Evolutionary conservation across 2,113 vertebrate genomes (phyloP), one percentile per base, ranked within the genome.

Genomic region (Eulemur macaco): DNA sequence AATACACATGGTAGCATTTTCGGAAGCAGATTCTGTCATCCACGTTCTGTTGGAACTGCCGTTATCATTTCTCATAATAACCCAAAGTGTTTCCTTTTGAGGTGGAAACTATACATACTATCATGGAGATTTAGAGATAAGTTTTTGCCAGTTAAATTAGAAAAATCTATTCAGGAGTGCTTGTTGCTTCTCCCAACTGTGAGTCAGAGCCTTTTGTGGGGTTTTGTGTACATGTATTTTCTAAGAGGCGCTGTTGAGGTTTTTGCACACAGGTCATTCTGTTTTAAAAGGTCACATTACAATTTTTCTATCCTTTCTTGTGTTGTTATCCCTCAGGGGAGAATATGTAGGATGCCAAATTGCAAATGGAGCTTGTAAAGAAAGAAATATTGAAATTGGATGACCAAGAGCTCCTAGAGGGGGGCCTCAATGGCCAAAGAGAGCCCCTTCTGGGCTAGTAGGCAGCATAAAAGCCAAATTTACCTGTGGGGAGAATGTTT

Each of bases 281-380:
- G 95, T 95, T 85, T 88, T 37, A 63, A 97, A 98, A 98, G 95
- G 91, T 94, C 91, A 95, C 82, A 91, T 95, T 92, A 92, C 8
- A 96, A 85, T 85, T 89, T 96, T 91, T 81, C 81, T 92, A 34
- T 74, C 71, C 47, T 88, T 96, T 92, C 58, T 64, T 27, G n/a
- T 76, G 68, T 93, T 87, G 71, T 60, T 96, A 50, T 95, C 86
- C 90, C 54, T 87, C 60, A 34, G 77, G 82, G 76, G 86, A 96
- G 56, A 85, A 90, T 68, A 92, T 54, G 64, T 85, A 92, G 76
- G 92, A 56, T 64, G 81, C 34, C 31, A 87, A 94, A 42, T 92
- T 86, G 88, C 47, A 97, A 90, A 82, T 27, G 78, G 58, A 92
- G 8, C 39, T 52, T 64, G 58, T 84, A n/a, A 90, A 89, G 52